Conservation (phyloP, 2,797 vertebrate genomes). For the Macropodus opercularis region DNA sequence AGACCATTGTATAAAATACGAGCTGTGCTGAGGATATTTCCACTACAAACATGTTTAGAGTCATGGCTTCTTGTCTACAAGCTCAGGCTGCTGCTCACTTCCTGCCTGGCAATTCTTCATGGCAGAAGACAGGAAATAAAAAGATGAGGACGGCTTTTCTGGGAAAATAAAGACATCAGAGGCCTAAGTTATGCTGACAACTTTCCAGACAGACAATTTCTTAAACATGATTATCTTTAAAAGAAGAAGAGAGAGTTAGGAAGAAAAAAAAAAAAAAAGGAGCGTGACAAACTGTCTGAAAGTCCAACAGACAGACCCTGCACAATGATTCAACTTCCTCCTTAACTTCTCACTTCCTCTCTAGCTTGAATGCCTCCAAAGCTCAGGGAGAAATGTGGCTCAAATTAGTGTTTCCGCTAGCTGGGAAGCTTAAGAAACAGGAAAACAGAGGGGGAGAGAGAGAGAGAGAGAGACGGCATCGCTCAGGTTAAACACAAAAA, state of each 20-base stretch:
- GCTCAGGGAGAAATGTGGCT: slow-evolving; percentile 80
- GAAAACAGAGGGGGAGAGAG: slow-evolving; percentile 66
- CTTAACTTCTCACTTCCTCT: slow-evolving; percentile 79
- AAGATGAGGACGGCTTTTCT: slow-evolving; percentile 4
- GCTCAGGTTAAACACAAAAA: slow-evolving; percentile 66
- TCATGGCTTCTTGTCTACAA: slow-evolving; percentile 31
- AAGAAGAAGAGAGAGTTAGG: slow-evolving; percentile 24
- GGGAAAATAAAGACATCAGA: slow-evolving; percentile 20
- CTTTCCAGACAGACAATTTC: not conserved
- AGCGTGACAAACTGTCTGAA: slow-evolving; percentile 40
- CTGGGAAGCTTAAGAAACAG: slow-evolving; percentile 75
- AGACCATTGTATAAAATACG: no score
- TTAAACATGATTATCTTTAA: slow-evolving; percentile 26
- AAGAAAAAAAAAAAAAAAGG: slow-evolving; percentile 39
- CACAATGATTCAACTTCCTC: slow-evolving; percentile 81
- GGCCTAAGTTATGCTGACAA: slow-evolving; percentile 7
- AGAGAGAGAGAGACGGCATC: slow-evolving; percentile 36
- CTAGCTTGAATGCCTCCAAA: slow-evolving; percentile 57
- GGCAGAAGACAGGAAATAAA: slow-evolving; percentile 39
- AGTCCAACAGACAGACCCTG: slow-evolving; percentile 62
- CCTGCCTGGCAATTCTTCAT: slow-evolving; percentile 41
- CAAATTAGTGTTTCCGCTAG: slow-evolving; percentile 84
- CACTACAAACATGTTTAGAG: slow-evolving; percentile 13
- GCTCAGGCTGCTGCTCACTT: slow-evolving; percentile 55
- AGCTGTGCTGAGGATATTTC: not conserved